phyloP scores from a whole-genome alignment of 2,888 invertebrate species.

The Pseudanteris insignis region DNA sequence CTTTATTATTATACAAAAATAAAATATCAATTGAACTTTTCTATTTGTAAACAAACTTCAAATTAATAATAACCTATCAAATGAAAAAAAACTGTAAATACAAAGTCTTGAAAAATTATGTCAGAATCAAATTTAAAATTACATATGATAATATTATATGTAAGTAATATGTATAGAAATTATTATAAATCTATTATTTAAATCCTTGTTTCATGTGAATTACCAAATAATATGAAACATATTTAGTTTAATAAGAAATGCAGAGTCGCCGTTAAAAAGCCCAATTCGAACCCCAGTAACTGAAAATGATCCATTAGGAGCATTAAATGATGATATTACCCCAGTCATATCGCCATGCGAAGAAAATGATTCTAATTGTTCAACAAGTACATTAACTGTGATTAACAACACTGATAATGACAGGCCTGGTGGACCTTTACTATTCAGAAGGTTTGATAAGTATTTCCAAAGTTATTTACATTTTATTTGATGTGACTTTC shows the following conservation, averaged over 20 bases:
- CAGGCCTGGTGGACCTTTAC: constrained; percentile 62
- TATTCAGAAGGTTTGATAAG: constrained; percentile 59
- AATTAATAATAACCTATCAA: no score
- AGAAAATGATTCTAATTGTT: constrained; percentile 65
- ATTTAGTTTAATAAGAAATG: constrained; percentile 53
- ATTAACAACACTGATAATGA: constrained; percentile 59
- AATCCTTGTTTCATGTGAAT: no score
- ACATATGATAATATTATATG: no score
- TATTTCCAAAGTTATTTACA: not conserved
- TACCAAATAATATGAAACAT: not conserved
- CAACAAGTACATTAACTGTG: constrained; percentile 64
- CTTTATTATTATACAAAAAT: no score
- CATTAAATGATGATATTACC: constrained; percentile 69
- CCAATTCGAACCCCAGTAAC: constrained; percentile 82
- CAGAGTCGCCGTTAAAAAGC: constrained; percentile 63
- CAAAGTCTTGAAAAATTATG: no score
- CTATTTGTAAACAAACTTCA: no score
- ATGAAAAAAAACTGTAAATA: no score
- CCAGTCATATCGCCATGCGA: constrained; percentile 64
- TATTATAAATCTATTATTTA: no score
- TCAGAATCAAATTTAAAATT: no score
- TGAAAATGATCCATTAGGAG: constrained; percentile 91
- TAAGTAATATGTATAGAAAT: no score
- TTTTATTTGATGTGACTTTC: constrained; percentile 1
- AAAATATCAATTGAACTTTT: no score